Evolutionary conservation across 2,797 vertebrate species (phyloP), one percentile per base, ranked within the genome.

Genomic region (Syngnathus rostellatus): DNA sequence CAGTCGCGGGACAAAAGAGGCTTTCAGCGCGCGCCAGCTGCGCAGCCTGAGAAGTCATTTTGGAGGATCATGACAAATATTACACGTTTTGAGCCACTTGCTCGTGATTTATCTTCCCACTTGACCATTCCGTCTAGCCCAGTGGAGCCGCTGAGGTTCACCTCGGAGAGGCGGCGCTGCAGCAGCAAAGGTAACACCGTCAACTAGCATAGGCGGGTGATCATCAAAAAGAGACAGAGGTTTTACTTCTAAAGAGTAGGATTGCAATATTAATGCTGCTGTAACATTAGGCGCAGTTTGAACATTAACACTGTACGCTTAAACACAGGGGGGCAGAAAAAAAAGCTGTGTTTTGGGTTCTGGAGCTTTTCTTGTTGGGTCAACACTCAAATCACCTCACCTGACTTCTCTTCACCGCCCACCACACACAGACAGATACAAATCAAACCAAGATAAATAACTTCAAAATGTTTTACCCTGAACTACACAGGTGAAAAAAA

Each of bases 11-110:
- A 92, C 89, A 91, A 91, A 87, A 80, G 77, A 61, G 63, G 68
- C 87, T 85, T 91, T 92, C 77, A 90, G 40, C 68, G 62, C 48
- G 63, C 40, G 65, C 80, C 78, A 87, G 85, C 84, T 87, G 85
- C 72, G 59, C 54, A 46, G 71, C 71, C 80, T 77, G 58, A 65
- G 61, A 81, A 85, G 83, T 84, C 71, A 73, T 89, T 90, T 88
- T 79, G 73, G 79, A 90, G 71, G 79, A 88, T 88, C 81, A 68
- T 86, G 81, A 91, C 86, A 91, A 90, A 92, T 91, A 89, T 86
- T 85, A 76, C 88, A 91, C 87, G 82, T 89, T 77, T 65, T 70
- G 63, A 62, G 66, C 62, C 66, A 77, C 73, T 50, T 17, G 65
- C 80, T 6, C 23, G 79, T 87, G 86, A 89, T 85, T 84, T 79